Base-by-base conservation (phyloP, 64 coral and sea anemone genomes). In the Hydrozoanthus tunicans region DNA sequence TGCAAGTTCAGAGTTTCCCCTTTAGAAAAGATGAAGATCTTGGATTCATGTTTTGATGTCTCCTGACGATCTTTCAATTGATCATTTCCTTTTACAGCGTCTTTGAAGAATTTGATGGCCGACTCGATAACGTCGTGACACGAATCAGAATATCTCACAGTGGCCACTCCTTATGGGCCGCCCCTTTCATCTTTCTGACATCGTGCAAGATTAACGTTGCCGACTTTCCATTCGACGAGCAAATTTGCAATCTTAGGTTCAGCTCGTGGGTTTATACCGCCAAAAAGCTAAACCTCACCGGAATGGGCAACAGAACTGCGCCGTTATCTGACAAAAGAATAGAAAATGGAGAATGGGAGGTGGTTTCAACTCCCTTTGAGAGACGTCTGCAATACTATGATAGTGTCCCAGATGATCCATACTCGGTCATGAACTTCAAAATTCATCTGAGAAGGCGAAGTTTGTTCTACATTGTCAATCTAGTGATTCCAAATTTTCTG, bases 71-170 rank as follows among this genome's bases (percentile, higher is more conserved):
- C 32, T 43, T 43, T 43, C 32, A 43, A 43, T 43, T 43, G 2
- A 43, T 43, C 32, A 25, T 81, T 80, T 59, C 7, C 51, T 62
- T 43, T 80, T 94, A 14, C 85, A 98, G 95, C 52, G 95, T 98
- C 20, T 98, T 94, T 64, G 95, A 98, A 92, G 95, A 98, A 64
- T 98, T 98, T 79, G 95, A 94, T 64, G 95, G 95, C 3, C 85
- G 95, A 83, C 79, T 98, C 62, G 95, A 98, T 57, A 94, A 98
- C 15, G 70, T 98, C 0, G 83, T 90, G 72, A 98, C 95, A 62
- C 93, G 83, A 55, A 79, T 98, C 56, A 61, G 72, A 6, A 43
- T 98, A 0, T 1, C 4, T 5, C 24, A 89, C 59, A 69, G 58
- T 25, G 95, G 95, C 3, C 4, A 78, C 9, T 78, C 77, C 15